Conservation (phyloP, 2,113 vertebrate genomes). For the Vimba vimba region DNA sequence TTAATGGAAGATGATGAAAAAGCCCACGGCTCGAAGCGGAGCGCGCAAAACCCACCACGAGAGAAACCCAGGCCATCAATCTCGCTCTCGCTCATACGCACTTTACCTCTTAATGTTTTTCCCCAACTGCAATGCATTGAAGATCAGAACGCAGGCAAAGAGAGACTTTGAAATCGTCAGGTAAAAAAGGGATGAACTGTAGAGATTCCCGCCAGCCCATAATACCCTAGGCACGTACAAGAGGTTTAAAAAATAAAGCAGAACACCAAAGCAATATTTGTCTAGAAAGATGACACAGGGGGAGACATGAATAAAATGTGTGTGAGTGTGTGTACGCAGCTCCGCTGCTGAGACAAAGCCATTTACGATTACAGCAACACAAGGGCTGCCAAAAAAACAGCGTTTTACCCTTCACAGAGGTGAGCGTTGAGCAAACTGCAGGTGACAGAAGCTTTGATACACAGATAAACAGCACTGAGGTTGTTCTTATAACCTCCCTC, state of each 20-base stretch:
- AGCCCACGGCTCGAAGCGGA: conserved; percentile 19
- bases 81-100: conserved; percentile 25
- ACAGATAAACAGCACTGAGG: conserved; percentile 27
- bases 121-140: conserved; percentile 30
- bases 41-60: not conserved
- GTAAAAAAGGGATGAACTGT: conserved; percentile 40
- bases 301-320: conserved; percentile 43
- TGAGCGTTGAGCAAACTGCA: conserved; percentile 34
- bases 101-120: conserved; percentile 14
- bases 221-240: conserved; percentile 42
- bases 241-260: conserved; percentile 24
- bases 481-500: conserved; percentile 1
- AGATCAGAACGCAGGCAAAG: not conserved
- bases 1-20: conserved; percentile 51
- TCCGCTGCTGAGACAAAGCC: conserved; percentile 16
- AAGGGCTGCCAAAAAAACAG: conserved; percentile 24
- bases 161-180: conserved; percentile 31
- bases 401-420: conserved; percentile 41
- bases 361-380: conserved; percentile 22
- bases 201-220: conserved; percentile 39
- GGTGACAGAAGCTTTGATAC: conserved; percentile 38
- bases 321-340: not conserved
- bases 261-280: conserved; percentile 34
- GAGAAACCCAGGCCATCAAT: conserved; percentile 27
- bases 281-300: conserved; percentile 35